Evolutionary conservation across 2,888 invertebrate genomes (phyloP).

Genomic region (Heliconius hortense): DNA sequence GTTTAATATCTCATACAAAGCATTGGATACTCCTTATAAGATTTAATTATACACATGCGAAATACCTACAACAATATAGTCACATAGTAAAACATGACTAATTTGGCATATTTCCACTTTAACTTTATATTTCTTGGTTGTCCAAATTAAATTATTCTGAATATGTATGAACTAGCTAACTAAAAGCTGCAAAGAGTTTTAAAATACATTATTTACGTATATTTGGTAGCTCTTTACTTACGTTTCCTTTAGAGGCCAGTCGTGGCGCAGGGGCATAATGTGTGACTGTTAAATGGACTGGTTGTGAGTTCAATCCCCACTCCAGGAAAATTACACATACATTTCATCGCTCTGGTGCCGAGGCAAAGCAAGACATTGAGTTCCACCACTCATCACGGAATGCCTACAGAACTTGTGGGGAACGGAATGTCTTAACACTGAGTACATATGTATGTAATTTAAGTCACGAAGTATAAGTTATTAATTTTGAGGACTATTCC

Average conservation of each 20-base stretch:
- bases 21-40: slow-evolving; percentile 1
- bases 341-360: no score
- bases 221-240: not conserved
- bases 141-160: slow-evolving; percentile 4
- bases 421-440: not conserved
- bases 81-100: slow-evolving; percentile 6
- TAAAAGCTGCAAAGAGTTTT: not conserved
- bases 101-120: slow-evolving; percentile 21
- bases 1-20: not conserved
- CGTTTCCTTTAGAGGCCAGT: no score
- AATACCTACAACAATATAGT: not conserved
- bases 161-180: slow-evolving; percentile 4
- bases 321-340: no score
- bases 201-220: not conserved
- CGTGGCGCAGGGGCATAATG: no score
- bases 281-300: no score
- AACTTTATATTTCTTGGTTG: slow-evolving; percentile 5
- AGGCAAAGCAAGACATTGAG: no score
- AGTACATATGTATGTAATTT: not conserved
- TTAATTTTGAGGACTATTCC: no score
- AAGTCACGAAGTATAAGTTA: not conserved
- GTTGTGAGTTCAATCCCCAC: no score
- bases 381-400: no score
- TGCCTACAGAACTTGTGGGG: no score
- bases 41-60: slow-evolving; percentile 10